Evolutionary conservation across 2,888 invertebrate species (phyloP).

Genomic region (Spicauda simplicius): DNA sequence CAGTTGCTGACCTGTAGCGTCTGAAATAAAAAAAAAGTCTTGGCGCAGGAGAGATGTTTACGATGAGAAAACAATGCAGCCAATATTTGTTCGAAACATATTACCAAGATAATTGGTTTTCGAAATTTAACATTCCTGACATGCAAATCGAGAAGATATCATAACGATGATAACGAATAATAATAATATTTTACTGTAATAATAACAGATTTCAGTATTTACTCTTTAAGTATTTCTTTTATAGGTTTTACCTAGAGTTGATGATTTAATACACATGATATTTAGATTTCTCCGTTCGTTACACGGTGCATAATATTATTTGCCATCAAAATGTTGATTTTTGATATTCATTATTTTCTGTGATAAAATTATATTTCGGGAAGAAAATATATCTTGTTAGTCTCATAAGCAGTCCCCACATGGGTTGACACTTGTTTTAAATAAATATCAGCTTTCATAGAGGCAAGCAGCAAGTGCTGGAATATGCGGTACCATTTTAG

Average conservation of each 20-base stretch:
- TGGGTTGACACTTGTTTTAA: neutral
- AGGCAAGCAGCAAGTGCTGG: neutral
- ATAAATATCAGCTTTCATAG: neutral
- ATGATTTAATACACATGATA: slow-evolving; percentile 1
- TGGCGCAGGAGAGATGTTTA: neutral
- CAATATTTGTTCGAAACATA: neutral
- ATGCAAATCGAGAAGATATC: slow-evolving; percentile 3
- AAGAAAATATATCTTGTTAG: slow-evolving; percentile 1
- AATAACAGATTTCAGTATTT: slow-evolving; percentile 28
- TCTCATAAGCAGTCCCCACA: neutral
- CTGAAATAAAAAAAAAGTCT: neutral
- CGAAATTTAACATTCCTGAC: slow-evolving; percentile 26
- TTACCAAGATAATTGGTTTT: slow-evolving; percentile 3
- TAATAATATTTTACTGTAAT: slow-evolving; percentile 24
- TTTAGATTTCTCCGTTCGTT: slow-evolving; percentile 5
- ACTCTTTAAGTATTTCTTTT: slow-evolving; percentile 15
- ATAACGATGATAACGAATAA: slow-evolving; percentile 2
- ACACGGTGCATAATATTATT: slow-evolving; percentile 72
- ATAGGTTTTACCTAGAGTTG: slow-evolving; percentile 13
- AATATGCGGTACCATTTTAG: neutral
- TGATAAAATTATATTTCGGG: slow-evolving; percentile 61
- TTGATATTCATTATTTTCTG: slow-evolving; percentile 81
- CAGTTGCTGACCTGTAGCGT: neutral
- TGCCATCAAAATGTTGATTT: slow-evolving; percentile 68
- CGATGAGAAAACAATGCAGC: neutral